Evolutionary conservation across 2,797 vertebrate genomes (phyloP).

Genomic region (Lerista edwardsae): DNA sequence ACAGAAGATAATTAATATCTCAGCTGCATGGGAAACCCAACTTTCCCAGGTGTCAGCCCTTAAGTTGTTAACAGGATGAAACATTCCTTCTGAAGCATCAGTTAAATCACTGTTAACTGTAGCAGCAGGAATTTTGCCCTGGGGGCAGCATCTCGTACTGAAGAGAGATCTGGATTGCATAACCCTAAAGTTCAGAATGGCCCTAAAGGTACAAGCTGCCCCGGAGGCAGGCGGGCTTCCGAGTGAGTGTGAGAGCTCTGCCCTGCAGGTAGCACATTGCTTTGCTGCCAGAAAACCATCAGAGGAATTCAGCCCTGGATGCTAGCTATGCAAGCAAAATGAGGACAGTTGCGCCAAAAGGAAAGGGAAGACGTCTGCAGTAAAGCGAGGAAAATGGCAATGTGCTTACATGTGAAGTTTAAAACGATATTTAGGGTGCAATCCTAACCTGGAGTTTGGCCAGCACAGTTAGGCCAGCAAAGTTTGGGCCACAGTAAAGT

Average conservation of each 20-base stretch:
- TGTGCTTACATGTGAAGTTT: too few species aligned
- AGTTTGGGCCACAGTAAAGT: too few species aligned
- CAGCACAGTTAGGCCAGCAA: too few species aligned
- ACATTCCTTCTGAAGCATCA: slow-evolving; percentile 33
- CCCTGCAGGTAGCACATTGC: slow-evolving; percentile 9
- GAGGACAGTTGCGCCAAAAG: background rate
- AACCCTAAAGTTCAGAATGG: background rate
- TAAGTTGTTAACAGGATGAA: slow-evolving; percentile 40
- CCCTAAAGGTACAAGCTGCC: slow-evolving; percentile 4
- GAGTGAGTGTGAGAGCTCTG: background rate
- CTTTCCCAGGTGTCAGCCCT: slow-evolving; percentile 41
- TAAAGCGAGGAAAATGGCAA: too few species aligned
- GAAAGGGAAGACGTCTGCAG: too few species aligned
- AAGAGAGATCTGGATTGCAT: background rate
- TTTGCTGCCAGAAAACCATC: background rate
- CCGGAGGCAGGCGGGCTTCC: background rate
- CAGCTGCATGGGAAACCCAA: slow-evolving; percentile 29
- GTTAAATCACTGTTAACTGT: slow-evolving; percentile 9
- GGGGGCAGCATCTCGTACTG: background rate
- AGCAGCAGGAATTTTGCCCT: slow-evolving; percentile 16
- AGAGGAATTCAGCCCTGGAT: background rate
- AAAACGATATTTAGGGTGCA: background rate
- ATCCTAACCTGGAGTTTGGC: too few species aligned
- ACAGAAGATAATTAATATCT: slow-evolving; percentile 37
- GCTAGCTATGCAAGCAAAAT: background rate